Conservation (phyloP, 2,888 invertebrate species). For the Amiota communis region DNA sequence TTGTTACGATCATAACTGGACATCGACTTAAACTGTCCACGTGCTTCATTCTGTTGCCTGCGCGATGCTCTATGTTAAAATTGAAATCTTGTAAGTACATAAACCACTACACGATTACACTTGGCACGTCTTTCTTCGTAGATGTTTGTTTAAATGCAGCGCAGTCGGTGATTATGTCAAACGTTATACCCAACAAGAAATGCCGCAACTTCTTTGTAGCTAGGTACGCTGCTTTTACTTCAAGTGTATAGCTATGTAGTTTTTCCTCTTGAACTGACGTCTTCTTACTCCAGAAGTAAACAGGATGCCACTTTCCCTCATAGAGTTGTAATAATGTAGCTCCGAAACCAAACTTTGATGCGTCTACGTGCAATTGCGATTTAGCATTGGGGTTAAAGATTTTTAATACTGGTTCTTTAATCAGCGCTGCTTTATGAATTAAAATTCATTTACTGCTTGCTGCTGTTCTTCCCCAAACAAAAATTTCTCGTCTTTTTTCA, state of each 20-base stretch:
- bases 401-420: slow-evolving; percentile 1
- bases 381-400: neutral
- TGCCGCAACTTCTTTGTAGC: slow-evolving; percentile 51
- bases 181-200: slow-evolving; percentile 48
- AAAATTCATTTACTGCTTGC: slow-evolving; percentile 21
- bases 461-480: slow-evolving; percentile 1
- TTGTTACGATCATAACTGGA: slow-evolving; percentile 34
- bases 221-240: slow-evolving; percentile 42
- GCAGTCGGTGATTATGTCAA: too few relatives aligned
- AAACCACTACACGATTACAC: slow-evolving; percentile 36
- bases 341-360: neutral
- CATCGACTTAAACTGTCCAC: too few relatives aligned
- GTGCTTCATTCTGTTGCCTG: slow-evolving; percentile 38
- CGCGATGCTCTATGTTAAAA: slow-evolving; percentile 46
- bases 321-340: too few relatives aligned
- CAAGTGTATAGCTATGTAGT: slow-evolving; percentile 44
- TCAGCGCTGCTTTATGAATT: slow-evolving; percentile 2
- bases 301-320: too few relatives aligned
- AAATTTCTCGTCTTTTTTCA: slow-evolving; percentile 22
- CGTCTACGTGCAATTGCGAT: neutral
- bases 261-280: neutral
- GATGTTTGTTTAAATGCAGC: slow-evolving; percentile 41
- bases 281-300: slow-evolving; percentile 3
- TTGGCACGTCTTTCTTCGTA: slow-evolving; percentile 41
- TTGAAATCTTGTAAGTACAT: slow-evolving; percentile 46